These are phyloP conservation scores for Myanophis thanlyinensis DNA, from an alignment of 2,113 vertebrate genomes.

Conservation along the genomic window DNA sequence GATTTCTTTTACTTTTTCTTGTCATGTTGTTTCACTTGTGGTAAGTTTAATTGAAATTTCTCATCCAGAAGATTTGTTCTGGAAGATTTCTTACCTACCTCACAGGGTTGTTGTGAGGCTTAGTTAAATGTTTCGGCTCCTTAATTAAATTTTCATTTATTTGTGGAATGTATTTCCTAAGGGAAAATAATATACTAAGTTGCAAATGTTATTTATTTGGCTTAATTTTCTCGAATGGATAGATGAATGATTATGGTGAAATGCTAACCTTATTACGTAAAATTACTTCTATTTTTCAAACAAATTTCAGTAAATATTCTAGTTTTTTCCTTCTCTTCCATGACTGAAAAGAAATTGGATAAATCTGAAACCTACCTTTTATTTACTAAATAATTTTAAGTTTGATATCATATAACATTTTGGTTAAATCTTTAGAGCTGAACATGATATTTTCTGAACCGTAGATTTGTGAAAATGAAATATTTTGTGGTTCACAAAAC, in stretches of 20 bases:
- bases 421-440: not conserved
- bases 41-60: conserved; percentile 57
- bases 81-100: conserved; percentile 56
- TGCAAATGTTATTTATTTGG: not conserved
- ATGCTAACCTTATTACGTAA: not conserved
- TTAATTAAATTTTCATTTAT: conserved; percentile 2
- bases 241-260: not conserved
- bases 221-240: not conserved
- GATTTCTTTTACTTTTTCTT: conserved; percentile 43
- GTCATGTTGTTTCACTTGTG: conserved; percentile 45
- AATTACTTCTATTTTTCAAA: not conserved
- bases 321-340: accelerated
- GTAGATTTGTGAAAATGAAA: not conserved
- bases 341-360: not conserved
- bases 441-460: not conserved
- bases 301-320: not conserved
- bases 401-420: not conserved
- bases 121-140: conserved; percentile 34
- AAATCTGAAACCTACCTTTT: not conserved
- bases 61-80: not conserved
- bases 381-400: not conserved
- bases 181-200: not conserved
- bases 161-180: not conserved
- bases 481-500: not conserved
- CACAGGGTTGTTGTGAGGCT: conserved; percentile 72